Percentiles rank a stretch among this genome's conserved stretches.
These are phyloP conservation scores for Alviniconcha strummeri DNA, from an alignment of 2,888 invertebrate species.

Conservation along the genomic window DNA sequence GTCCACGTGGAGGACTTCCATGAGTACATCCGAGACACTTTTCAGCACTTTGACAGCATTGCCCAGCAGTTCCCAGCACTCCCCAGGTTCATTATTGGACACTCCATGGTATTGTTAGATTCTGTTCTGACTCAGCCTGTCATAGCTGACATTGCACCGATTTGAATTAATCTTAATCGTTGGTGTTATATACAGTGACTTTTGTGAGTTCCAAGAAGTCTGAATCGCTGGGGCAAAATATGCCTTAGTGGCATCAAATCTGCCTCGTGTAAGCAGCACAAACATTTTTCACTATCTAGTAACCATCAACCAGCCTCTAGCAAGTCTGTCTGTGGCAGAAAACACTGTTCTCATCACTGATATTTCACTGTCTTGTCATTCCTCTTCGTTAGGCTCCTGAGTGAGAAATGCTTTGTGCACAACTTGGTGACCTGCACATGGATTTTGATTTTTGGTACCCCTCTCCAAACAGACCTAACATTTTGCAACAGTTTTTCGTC, in stretches of 20 bases:
- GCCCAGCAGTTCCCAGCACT: constrained; percentile 63
- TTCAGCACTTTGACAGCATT: constrained; percentile 69
- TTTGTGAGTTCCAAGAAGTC: neutral
- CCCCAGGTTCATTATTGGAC: constrained; percentile 74
- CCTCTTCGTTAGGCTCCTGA: too few species aligned
- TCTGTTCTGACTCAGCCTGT: neutral
- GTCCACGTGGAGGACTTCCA: constrained; percentile 68
- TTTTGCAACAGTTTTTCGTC: neutral
- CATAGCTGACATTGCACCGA: neutral
- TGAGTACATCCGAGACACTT: constrained; percentile 70
- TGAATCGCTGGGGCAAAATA: neutral
- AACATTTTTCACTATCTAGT: too few species aligned
- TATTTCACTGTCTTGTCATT: too few species aligned
- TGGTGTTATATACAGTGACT: neutral
- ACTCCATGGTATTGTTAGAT: constrained; percentile 73
- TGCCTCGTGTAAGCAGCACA: neutral
- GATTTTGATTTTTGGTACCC: too few species aligned
- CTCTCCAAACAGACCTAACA: neutral
- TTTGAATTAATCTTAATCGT: neutral
- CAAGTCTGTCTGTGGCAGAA: too few species aligned
- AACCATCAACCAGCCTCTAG: too few species aligned
- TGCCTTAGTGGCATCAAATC: neutral
- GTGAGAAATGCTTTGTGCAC: too few species aligned
- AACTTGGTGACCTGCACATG: too few species aligned
- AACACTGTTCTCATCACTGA: too few species aligned